Evolutionary conservation across 2,113 vertebrate species (phyloP).

Genomic region (Morone chrysops): DNA sequence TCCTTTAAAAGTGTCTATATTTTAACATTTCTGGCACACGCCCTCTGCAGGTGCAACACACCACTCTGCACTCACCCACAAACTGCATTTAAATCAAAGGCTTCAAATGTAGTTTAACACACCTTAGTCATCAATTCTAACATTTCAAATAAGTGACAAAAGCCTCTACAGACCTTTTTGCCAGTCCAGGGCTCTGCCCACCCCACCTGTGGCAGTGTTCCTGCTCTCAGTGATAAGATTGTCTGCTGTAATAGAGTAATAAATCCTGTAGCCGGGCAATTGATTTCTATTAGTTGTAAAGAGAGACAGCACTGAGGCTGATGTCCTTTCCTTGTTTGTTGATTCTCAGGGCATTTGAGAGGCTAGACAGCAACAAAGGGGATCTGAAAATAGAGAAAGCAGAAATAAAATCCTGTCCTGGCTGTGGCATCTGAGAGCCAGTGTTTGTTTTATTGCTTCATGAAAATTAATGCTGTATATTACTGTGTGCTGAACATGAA

Average conservation of each 20-base stretch:
- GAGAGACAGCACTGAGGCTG: background rate
- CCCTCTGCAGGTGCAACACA: background rate
- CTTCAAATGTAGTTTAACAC: constrained; percentile 1
- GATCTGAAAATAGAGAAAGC: constrained; percentile 4
- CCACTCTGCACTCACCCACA: background rate
- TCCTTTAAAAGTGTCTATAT: background rate
- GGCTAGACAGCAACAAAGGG: constrained; percentile 15
- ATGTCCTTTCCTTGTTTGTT: constrained; percentile 35
- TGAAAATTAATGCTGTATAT: constrained; percentile 29
- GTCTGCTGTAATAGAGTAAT: constrained; percentile 12
- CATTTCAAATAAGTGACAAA: background rate
- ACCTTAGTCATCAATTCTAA: background rate
- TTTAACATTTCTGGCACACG: constrained; percentile 7
- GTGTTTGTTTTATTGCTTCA: constrained; percentile 11
- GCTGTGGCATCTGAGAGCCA: background rate
- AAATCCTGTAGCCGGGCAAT: constrained; percentile 17
- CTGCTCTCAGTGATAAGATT: constrained; percentile 4
- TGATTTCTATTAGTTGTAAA: constrained; percentile 19
- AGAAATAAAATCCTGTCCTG: background rate
- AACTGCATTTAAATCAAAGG: constrained; percentile 32
- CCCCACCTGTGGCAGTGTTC: background rate
- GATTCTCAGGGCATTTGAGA: constrained; percentile 62
- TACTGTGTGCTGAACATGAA: constrained; percentile 25
- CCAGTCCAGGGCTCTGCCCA: background rate
- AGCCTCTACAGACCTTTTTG: background rate